Base-by-base conservation (phyloP, 1,140 invertebrate species). In the Trichoplusia ni region DNA sequence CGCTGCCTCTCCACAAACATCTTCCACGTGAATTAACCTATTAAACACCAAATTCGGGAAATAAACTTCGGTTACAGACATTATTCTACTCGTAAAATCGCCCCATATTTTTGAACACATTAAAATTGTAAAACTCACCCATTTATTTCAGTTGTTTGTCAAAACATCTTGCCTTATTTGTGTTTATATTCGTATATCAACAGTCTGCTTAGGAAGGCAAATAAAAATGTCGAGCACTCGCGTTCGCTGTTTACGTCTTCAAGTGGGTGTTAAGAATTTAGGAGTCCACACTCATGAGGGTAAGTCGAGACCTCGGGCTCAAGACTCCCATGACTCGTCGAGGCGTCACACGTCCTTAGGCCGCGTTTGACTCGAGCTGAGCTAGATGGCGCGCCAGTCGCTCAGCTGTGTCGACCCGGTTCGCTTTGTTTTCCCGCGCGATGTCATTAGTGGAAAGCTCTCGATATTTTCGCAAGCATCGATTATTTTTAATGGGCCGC, bases 401-500 rank as follows among this genome's bases (percentile, higher is more conserved):
- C 70, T 66, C 59, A 68, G 56, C 65, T 64, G 69, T 62, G 65
- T 64, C 79, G 77, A 71, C 79, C 75, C 77, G 72, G 75, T 75
- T 76, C 77, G 77, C 81, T 82, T 89, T 87, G 84, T 87, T 89
- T 89, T 85, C 82, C 73, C 69, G 69, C 40, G 76, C 82, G 73
- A 85, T 89, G 76, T 89, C 86, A 89, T 89, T 89, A 89, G 86
- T 87, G 83, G 80, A 81, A 79, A 86, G 77, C 81, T 69, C 82
- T 87, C 84, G 81, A 89, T 89, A 89, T 86, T 89, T 79, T 87
- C 69, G 78, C 84, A 69, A 76, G 82, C 79, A 84, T 86, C 82
- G 84, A 87, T 87, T 89, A 89, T 87, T 87, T 88, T 89, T 89
- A 89, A 89, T 87, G 86, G 81, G 76, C 71, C 71, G 82, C 77